These are phyloP conservation scores for Plagiodera versicolora DNA, from an alignment of 2,888 invertebrate species.

Conservation along the genomic window DNA sequence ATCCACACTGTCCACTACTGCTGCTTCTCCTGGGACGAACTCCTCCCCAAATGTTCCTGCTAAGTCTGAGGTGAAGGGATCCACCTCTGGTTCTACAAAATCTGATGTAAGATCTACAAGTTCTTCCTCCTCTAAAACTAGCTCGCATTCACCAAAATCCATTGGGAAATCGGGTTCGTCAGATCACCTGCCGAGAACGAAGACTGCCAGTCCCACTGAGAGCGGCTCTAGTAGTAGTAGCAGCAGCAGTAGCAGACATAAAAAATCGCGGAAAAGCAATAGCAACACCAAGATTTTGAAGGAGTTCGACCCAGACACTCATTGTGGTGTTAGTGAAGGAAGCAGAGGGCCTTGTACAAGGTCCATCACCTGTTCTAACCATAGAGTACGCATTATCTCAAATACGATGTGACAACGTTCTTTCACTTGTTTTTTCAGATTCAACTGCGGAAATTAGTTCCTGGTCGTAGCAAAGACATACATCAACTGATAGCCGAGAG, in stretches of 20 bases:
- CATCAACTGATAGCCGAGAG: constrained; percentile 45
- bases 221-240: constrained; percentile 22
- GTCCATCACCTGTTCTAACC: constrained; percentile 66
- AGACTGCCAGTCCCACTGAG: constrained; percentile 19
- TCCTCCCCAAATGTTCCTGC: constrained; percentile 4
- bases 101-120: no score
- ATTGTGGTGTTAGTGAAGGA: constrained; percentile 75
- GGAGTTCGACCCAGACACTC: constrained; percentile 80
- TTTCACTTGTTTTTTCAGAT: constrained; percentile 35
- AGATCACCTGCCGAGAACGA: no score
- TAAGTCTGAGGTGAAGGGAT: background rate
- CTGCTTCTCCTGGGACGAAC: constrained; percentile 26
- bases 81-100: no score
- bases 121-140: no score
- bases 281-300: constrained; percentile 37
- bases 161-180: constrained; percentile 22
- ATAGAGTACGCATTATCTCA: no score
- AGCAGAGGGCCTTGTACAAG: constrained; percentile 77
- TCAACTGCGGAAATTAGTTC: constrained; percentile 45
- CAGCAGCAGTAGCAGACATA: constrained; percentile 28
- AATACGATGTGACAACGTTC: no score
- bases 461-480: constrained; percentile 47
- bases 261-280: constrained; percentile 36
- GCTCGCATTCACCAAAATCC: constrained; percentile 25
- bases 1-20: constrained; percentile 17